phyloP scores from a whole-genome alignment of 1,140 invertebrate species.

The Drosophila pachea region DNA sequence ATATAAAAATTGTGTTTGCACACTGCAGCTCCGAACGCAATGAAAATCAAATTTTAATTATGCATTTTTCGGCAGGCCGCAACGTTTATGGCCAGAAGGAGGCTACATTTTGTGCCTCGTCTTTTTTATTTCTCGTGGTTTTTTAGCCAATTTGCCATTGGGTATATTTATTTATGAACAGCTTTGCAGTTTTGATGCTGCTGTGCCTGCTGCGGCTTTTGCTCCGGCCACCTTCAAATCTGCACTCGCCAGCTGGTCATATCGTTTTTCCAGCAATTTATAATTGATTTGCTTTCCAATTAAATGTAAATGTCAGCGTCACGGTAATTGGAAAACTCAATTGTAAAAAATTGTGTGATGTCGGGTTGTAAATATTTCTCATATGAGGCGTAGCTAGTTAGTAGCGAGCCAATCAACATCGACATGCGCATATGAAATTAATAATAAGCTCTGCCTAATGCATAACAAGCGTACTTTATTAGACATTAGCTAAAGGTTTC shows the following conservation, averaged over 20 bases:
- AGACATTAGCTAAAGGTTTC: no score
- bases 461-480: no score
- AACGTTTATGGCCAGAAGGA: conserved; percentile 30
- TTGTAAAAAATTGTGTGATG: not conserved
- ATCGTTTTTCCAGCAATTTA: conserved; percentile 22
- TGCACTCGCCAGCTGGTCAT: conserved; percentile 14
- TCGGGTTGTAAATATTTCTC: no score
- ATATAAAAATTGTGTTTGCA: conserved; percentile 14
- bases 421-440: no score
- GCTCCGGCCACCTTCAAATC: conserved; percentile 23
- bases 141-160: not conserved
- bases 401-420: no score
- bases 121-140: no score
- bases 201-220: conserved; percentile 11
- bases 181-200: conserved; percentile 6
- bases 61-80: conserved; percentile 26
- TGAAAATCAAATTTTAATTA: conserved; percentile 52
- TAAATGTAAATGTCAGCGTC: not conserved
- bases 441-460: no score
- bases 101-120: conserved; percentile 17
- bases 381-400: no score
- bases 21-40: conserved; percentile 22
- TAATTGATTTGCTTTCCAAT: conserved; percentile 25
- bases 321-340: not conserved
- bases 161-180: conserved; percentile 33